Percentiles rank a stretch among this genome's conserved stretches.
phyloP scores from a whole-genome alignment of 1,140 invertebrate species.

The Drosophila mayri region DNA sequence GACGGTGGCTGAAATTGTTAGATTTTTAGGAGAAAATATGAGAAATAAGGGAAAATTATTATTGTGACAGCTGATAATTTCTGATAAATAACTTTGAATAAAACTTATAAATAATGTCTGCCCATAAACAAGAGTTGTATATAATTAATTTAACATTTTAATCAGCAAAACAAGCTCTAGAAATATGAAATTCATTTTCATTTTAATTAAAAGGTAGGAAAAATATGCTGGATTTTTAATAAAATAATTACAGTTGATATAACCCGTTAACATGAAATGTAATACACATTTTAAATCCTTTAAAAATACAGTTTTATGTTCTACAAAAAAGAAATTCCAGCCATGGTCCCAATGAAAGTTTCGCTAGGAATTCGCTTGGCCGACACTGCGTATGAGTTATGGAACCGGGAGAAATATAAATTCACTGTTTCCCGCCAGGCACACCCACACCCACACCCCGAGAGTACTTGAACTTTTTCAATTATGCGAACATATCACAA shows the following conservation, averaged over 20 bases:
- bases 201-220: no score
- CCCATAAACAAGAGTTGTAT: neutral
- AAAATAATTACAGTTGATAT: no score
- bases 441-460: slow-evolving; percentile 1
- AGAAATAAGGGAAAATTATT: neutral
- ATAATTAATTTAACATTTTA: neutral
- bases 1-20: neutral
- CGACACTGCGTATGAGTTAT: slow-evolving; percentile 69
- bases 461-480: slow-evolving; percentile 70
- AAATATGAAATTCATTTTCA: no score
- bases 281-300: neutral
- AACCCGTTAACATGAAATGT: neutral
- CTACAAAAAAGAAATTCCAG: neutral
- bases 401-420: slow-evolving; percentile 32
- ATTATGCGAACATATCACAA: slow-evolving; percentile 64
- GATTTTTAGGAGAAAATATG: neutral
- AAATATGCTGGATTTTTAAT: no score
- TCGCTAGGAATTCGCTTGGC: slow-evolving; percentile 19
- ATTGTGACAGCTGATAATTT: neutral
- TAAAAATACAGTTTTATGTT: neutral
- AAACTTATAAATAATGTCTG: no score
- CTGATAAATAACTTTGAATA: neutral
- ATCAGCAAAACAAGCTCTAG: neutral
- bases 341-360: slow-evolving; percentile 17
- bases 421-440: slow-evolving; percentile 18